Evolutionary conservation across 2,888 invertebrate species (phyloP), one percentile per base, ranked within the genome.

Genomic region (Drosophila lacicola): DNA sequence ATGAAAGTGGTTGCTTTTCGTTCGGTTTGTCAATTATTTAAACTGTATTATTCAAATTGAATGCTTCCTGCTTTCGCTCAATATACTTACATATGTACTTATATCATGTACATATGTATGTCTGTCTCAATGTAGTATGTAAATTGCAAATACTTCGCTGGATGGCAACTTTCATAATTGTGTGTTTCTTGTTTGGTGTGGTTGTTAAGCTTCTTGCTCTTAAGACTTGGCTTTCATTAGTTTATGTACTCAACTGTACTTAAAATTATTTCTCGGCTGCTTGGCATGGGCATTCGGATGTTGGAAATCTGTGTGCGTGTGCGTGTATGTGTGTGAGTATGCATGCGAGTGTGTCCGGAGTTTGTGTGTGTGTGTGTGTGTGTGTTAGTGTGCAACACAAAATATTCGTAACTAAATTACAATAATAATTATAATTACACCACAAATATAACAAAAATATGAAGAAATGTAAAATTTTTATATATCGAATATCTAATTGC

Each of bases 81-180:
- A 69, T 54, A 44, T 36, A 21, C 19, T 25, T 25, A 9, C 19
- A 57, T 34, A n/a, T 50, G 50, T 37, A 17, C 17, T 17, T 17
- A 37, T 29, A 41, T 17, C n/a, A 49, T 50, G 37, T 37, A 54
- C 33, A 44, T 36, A 36, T 72, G 50, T 45, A 6, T 17, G 49
- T 68, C 44, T 57, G 39, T 51, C n/a, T 56, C 42, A 57, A 51
- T 19, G 29, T 29, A 29, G 66, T 61, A 62, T 74, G 51, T 63
- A 14, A 61, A 72, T 86, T 80, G 88, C 88, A 86, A 82, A 85
- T 85, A 82, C 46, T 84, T 88, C 78, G 86, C 88, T 85, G 84
- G 89, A 85, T 88, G 84, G 89, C 89, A 85, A 85, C 68, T 86
- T 83, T 84, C 70, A 84, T 84, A 83, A 82, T 87, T 73, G 45